phyloP scores from a whole-genome alignment of 2,888 invertebrate species.

The Megalurothrips usitatus region DNA sequence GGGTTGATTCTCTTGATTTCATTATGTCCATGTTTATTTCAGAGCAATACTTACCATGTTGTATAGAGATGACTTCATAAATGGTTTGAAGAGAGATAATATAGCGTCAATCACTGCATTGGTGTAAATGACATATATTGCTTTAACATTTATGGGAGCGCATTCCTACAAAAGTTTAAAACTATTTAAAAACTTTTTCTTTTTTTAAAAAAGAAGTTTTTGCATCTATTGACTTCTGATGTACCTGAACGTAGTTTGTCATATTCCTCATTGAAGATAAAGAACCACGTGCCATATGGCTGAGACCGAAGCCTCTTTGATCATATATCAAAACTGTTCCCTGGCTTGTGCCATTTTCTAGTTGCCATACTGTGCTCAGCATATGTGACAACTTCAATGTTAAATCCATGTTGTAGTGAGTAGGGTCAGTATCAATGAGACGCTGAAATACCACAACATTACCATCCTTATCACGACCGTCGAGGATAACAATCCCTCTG shows the following conservation, averaged over 20 bases:
- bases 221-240: background rate
- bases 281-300: conserved; percentile 35
- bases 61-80: conserved; percentile 36
- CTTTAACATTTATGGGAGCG: conserved; percentile 38
- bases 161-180: conserved; percentile 37
- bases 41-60: conserved; percentile 32
- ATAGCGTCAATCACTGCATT: conserved; percentile 39
- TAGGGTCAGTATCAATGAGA: conserved; percentile 33
- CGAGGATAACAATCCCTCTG: conserved; percentile 32
- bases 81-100: conserved; percentile 38
- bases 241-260: conserved; percentile 40
- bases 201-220: background rate
- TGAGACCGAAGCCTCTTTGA: conserved; percentile 36
- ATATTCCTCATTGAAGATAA: conserved; percentile 37
- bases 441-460: conserved; percentile 34
- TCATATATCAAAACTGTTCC: conserved; percentile 38
- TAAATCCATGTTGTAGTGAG: conserved; percentile 31
- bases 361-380: conserved; percentile 38
- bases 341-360: conserved; percentile 38
- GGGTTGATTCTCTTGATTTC: background rate
- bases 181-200: background rate
- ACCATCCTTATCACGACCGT: conserved; percentile 35
- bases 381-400: conserved; percentile 38
- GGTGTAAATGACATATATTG: conserved; percentile 39
- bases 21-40: background rate